Evolutionary conservation across 1,140 invertebrate species (phyloP), one percentile per base, ranked within the genome.

Genomic region (Matsumurasca onukii): DNA sequence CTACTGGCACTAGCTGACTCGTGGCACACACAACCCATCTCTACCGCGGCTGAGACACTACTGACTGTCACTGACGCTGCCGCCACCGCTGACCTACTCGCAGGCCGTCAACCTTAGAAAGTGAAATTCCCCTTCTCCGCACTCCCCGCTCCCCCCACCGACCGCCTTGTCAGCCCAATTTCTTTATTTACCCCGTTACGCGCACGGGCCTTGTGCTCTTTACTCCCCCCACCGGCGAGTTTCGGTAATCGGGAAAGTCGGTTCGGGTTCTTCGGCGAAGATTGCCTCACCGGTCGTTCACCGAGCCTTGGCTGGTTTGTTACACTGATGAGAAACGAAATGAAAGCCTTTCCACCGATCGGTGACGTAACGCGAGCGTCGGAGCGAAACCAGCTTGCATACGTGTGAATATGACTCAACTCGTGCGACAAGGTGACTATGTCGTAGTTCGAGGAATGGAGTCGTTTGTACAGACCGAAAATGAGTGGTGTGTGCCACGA

Each of bases 1-100:
- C 24, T 29, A 65, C 51, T 68, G 48, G 20, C 3, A 73, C 79
- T 79, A 77, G 79, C 76, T 74, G 76, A 78, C 5, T 78, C 78
- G 65, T 69, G 71, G 66, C 69, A 69, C 62, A 72, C 63, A 45
- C 68, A 67, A 69, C 69, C 72, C 73, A 61, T 74, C 22, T 64
- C 65, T 70, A 48, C 25, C 20, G 34, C 34, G 24, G 39, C 31
- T 27, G 52, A 20, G 31, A 22, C 24, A 25, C 69, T 9, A 52
- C 17, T 15, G 12, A n/a, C 20, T 3, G 67, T 3, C 15, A 12
- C 31, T 22, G 22, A 20, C 31, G 17, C 24, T 30, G 57, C 24
- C 31, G 29, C 55, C n/a, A 27, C 31, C 22, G 17, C 15, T 70
- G 69, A 68, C 69, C 69, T 51, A 70, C 31, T 63, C 51, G 15